A percentile compares a stretch with the other conserved stretches of the same genome.
These are phyloP conservation scores for Acheta domesticus DNA, from an alignment of 2,888 invertebrate species.

Conservation along the genomic window DNA sequence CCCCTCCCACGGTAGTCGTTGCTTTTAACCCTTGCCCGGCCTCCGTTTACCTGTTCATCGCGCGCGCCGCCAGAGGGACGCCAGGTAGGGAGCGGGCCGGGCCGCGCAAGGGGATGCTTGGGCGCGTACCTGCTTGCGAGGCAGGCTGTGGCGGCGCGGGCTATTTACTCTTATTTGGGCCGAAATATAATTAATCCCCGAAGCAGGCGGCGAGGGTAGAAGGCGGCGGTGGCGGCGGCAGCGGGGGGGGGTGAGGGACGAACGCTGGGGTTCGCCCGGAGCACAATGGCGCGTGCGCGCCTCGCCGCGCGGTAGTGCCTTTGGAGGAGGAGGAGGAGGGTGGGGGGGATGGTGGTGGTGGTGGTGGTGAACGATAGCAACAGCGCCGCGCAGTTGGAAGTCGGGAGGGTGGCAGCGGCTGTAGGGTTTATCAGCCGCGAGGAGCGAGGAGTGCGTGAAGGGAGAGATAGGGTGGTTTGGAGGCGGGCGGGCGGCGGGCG, in stretches of 20 bases:
- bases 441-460: background rate
- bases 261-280: background rate
- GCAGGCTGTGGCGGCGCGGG: background rate
- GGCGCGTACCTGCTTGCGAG: background rate
- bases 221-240: background rate
- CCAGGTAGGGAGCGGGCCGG: too few species aligned
- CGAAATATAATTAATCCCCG: constrained; percentile 11
- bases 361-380: too few species aligned
- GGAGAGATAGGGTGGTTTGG: background rate
- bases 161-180: constrained; percentile 18
- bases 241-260: background rate
- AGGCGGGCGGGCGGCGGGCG: background rate
- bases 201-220: background rate
- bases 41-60: background rate
- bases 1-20: background rate
- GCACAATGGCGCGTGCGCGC: background rate
- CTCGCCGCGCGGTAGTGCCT: too few species aligned
- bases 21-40: background rate
- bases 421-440: background rate
- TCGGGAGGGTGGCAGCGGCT: too few species aligned
- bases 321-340: too few species aligned
- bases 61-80: background rate
- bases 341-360: too few species aligned
- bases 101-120: too few species aligned
- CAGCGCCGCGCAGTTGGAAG: too few species aligned